These are phyloP conservation scores for Romanogobio albipinnatus DNA, from an alignment of 2,113 vertebrate species.

Conservation along the genomic window DNA sequence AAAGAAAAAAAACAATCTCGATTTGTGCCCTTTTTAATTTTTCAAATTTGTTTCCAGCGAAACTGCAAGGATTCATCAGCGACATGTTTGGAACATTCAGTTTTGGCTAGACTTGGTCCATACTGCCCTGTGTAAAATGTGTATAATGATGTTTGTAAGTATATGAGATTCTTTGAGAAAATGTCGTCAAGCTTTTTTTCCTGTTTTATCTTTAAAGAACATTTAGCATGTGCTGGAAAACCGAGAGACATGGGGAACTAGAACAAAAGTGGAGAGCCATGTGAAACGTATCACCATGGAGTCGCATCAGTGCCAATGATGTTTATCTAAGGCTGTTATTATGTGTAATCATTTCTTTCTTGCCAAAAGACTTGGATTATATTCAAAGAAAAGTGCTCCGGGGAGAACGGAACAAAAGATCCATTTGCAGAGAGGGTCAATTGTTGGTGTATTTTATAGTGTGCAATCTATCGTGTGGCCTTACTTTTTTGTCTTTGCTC, in stretches of 20 bases:
- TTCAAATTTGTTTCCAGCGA: neutral
- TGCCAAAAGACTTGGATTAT: constrained; percentile 54
- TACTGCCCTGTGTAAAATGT: constrained; percentile 34
- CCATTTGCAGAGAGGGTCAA: constrained; percentile 54
- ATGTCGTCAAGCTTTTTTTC: constrained; percentile 26
- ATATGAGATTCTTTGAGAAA: constrained; percentile 39
- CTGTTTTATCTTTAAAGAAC: constrained; percentile 39
- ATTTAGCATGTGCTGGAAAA: constrained; percentile 22
- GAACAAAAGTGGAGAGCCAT: constrained; percentile 15
- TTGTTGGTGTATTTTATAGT: constrained; percentile 62
- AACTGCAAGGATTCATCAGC: neutral
- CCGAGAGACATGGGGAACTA: neutral
- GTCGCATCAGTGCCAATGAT: constrained; percentile 36
- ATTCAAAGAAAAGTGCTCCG: constrained; percentile 44
- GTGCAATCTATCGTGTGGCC: constrained; percentile 59
- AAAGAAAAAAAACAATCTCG: neutral
- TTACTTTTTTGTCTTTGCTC: constrained; percentile 59
- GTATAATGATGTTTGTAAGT: constrained; percentile 43
- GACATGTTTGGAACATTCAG: neutral
- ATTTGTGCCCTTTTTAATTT: constrained; percentile 39
- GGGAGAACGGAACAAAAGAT: constrained; percentile 50
- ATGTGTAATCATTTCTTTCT: constrained; percentile 47
- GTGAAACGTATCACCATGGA: constrained; percentile 40
- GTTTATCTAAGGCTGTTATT: constrained; percentile 48
- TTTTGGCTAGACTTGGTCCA: neutral